Conservation (phyloP, 2,113 vertebrate species). For the Anarrhichthys ocellatus region DNA sequence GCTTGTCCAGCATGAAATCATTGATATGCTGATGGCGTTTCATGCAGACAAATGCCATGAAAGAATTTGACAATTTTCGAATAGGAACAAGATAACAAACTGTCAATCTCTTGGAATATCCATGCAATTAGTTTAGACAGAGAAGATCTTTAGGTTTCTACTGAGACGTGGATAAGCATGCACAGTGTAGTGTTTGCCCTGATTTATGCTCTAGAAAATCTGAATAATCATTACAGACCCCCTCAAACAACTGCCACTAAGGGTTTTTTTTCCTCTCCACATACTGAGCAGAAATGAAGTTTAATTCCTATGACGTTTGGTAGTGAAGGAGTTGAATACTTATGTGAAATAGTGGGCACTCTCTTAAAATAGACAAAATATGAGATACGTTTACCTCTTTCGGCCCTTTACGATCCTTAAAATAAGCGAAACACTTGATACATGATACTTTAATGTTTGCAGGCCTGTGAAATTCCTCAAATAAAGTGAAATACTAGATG, state of each 20-base stretch:
- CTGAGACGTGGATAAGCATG: neutral
- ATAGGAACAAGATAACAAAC: neutral
- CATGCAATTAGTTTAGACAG: neutral
- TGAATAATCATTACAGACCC: neutral
- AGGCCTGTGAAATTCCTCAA: neutral
- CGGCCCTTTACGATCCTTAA: neutral
- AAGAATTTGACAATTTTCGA: neutral
- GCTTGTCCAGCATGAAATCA: neutral
- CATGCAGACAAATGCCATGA: neutral
- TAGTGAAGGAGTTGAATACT: neutral
- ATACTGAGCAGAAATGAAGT: neutral
- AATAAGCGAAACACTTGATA: neutral
- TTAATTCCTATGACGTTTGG: neutral
- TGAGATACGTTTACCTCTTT: neutral
- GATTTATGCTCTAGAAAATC: no score
- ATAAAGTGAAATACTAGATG: neutral
- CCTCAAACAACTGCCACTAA: neutral
- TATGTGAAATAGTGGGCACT: neutral
- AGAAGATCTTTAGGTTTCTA: conserved; percentile 1
- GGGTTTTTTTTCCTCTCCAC: neutral
- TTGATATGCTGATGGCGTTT: neutral
- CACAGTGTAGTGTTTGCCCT: no score
- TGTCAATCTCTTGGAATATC: neutral
- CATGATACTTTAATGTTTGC: neutral
- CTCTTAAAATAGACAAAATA: neutral